Conservation (phyloP, 2,888 invertebrate genomes). For the Biston betularia region DNA sequence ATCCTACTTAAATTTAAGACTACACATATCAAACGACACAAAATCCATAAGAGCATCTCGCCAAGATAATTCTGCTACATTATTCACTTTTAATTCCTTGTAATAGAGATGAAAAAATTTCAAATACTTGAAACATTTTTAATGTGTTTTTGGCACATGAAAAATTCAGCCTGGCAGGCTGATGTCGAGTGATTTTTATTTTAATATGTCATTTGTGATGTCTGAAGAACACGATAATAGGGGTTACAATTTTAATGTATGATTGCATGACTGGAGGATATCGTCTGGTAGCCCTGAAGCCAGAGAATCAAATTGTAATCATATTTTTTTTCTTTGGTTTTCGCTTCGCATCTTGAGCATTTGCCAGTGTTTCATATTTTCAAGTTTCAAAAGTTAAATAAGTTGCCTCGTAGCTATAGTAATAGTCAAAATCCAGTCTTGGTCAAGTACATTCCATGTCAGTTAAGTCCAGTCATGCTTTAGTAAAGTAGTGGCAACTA, state of each 20-base stretch:
- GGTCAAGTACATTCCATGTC: too few relatives aligned
- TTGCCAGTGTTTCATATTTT: too few relatives aligned
- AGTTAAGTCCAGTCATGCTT: too few relatives aligned
- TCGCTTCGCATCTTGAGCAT: too few relatives aligned
- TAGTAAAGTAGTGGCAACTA: too few relatives aligned
- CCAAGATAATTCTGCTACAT: background rate
- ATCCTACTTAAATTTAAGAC: constrained; percentile 5
- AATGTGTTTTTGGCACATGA: constrained; percentile 50
- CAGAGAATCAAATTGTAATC: too few relatives aligned
- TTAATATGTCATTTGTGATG: constrained; percentile 57
- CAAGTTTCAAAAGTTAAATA: too few relatives aligned
- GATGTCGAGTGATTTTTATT: constrained; percentile 57
- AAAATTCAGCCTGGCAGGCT: constrained; percentile 53
- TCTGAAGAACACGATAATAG: constrained; percentile 49
- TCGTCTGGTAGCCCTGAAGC: too few relatives aligned
- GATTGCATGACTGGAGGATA: background rate
- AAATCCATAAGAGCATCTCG: constrained; percentile 38
- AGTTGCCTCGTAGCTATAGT: too few relatives aligned
- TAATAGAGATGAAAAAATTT: constrained; percentile 16
- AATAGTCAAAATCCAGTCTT: too few relatives aligned
- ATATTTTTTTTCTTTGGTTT: too few relatives aligned
- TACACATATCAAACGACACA: constrained; percentile 39
- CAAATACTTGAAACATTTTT: constrained; percentile 2
- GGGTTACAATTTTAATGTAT: constrained; percentile 56
- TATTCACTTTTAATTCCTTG: background rate